Evolutionary conservation across 2,797 vertebrate genomes (phyloP), one percentile per base, ranked within the genome.

Genomic region (Peromyscus melanophrys): DNA sequence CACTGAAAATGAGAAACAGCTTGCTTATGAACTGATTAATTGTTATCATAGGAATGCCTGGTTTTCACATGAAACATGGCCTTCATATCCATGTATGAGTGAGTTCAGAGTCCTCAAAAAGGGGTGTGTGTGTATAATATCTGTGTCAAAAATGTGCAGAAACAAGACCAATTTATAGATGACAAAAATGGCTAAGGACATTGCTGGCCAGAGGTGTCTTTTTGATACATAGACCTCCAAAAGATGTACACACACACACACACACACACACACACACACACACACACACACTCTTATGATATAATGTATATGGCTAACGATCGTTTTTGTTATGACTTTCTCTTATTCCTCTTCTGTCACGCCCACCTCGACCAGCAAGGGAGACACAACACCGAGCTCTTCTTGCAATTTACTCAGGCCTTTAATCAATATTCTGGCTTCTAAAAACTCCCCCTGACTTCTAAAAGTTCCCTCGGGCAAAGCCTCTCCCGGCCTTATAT

Each of bases 1-100:
- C 52, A 46, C 13, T 97, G 40, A 83, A 89, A 90, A 95, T 87
- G 87, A 96, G 78, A 89, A 90, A 73, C 65, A 94, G 57, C 43
- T 83, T 95, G 96, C 43, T 71, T 46, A 34, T 37, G 52, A 96
- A 81, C 16, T 89, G 52, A 37, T 82, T 49, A n/a, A 25, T 67
- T 82, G 91, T 16, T 65, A 37, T n/a, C n/a, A n/a, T 61, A 83
- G 40, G 43, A 76, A 92, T 86, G 65, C n/a, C 80, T 94, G 46
- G 13, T 27, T 89, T 90, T 92, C 59, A 4, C 43, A 23, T 21
- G 29, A 88, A 63, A 71, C 34, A 67, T 27, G n/a, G 10, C 89
- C 19, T 57, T 76, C 19, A 27, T 88, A 73, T 34, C 13, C 11
- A 88, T 61, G 7, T n/a, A n/a, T 77, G 59, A 94, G 8, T 61